Percentiles rank a stretch among this genome's conserved stretches.
Conservation (phyloP, 2,113 vertebrate species). For the Paedocypris sp. region DNA sequence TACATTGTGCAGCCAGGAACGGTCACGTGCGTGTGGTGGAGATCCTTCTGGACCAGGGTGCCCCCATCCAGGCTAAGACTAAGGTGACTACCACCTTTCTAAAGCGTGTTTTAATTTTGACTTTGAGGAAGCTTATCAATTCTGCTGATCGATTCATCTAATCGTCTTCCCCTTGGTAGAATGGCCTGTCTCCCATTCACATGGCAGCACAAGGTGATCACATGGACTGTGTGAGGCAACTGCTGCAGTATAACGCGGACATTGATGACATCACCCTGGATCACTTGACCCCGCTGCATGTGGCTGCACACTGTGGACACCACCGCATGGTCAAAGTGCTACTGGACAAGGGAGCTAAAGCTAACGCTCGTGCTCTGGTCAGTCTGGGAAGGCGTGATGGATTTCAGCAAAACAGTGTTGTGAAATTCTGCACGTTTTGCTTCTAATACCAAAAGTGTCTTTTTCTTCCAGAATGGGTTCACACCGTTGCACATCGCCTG, state of each 20-base stretch:
- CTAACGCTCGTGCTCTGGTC: conserved; percentile 88
- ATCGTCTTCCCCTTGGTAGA: conserved; percentile 55
- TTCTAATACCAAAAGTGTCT: too few species aligned
- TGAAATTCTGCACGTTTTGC: too few species aligned
- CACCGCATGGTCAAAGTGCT: conserved; percentile 91
- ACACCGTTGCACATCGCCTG: conserved; percentile 95
- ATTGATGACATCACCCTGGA: conserved; percentile 95
- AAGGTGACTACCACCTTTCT: conserved; percentile 64
- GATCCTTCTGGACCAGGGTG: conserved; percentile 89
- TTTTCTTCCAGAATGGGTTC: conserved; percentile 78
- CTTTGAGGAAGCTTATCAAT: background rate
- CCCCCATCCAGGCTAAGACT: conserved; percentile 96
- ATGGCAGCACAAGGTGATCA: conserved; percentile 98
- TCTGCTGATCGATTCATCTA: background rate
- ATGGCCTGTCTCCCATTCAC: conserved; percentile 92
- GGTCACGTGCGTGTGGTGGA: conserved; percentile 89
- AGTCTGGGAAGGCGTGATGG: too few species aligned
- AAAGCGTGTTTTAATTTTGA: background rate
- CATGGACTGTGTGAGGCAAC: conserved; percentile 86
- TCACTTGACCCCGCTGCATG: conserved; percentile 89
- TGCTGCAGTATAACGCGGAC: conserved; percentile 83
- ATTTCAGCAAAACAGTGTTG: too few species aligned
- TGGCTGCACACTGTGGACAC: conserved; percentile 92
- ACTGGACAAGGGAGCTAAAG: conserved; percentile 91
- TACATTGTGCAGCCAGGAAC: conserved; percentile 93